Conservation (phyloP, 2,888 invertebrate species). For the Anthoptus insignis region DNA sequence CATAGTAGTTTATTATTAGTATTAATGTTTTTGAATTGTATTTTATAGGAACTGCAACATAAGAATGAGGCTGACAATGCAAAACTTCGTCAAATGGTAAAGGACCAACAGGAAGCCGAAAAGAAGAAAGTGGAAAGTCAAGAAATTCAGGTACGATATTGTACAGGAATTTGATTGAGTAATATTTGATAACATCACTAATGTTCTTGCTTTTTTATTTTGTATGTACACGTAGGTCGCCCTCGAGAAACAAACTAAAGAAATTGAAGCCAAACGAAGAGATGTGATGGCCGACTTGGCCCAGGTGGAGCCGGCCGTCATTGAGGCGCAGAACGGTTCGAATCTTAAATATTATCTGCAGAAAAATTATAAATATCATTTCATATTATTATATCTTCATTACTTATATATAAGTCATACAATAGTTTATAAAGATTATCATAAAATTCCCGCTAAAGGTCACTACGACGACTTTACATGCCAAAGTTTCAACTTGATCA, state of each 20-base stretch:
- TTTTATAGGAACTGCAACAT: constrained; percentile 93
- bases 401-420: too few relatives aligned
- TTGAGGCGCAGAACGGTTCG: constrained; percentile 98
- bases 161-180: neutral
- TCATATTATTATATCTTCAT: neutral
- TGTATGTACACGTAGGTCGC: constrained; percentile 74
- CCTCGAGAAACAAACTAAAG: constrained; percentile 95
- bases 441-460: constrained; percentile 22
- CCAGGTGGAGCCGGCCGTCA: constrained; percentile 99
- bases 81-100: constrained; percentile 99
- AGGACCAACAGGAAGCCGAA: constrained; percentile 99
- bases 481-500: constrained; percentile 10
- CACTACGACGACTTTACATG: constrained; percentile 29
- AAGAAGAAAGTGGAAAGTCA: constrained; percentile 99
- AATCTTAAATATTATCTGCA: constrained; percentile 59
- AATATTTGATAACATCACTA: neutral
- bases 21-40: neutral
- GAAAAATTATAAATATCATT: constrained; percentile 14
- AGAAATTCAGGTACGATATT: constrained; percentile 92
- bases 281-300: constrained; percentile 99
- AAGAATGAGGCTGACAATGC: constrained; percentile 99
- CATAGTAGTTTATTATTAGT: too few relatives aligned
- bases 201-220: constrained; percentile 11
- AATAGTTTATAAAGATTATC: too few relatives aligned
- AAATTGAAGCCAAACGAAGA: constrained; percentile 97